Percentiles rank a stretch among this genome's conserved stretches.
phyloP scores from a whole-genome alignment of 2,113 vertebrate genomes.

The Tretioscincus oriximinensis region DNA sequence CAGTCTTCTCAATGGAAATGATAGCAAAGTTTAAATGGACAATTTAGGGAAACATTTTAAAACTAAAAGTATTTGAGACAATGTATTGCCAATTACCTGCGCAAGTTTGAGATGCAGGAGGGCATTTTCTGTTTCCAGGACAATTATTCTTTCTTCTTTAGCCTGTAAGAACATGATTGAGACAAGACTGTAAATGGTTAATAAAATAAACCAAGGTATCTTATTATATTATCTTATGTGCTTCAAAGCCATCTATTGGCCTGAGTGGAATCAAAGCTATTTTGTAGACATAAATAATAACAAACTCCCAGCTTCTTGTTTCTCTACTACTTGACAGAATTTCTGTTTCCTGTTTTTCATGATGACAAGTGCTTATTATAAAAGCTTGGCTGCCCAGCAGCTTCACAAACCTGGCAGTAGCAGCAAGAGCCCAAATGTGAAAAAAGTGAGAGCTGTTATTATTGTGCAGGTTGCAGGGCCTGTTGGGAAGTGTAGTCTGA shows the following conservation, averaged over 20 bases:
- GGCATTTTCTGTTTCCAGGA: slow-evolving; percentile 84
- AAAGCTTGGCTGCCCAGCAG: no score
- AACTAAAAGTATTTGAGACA: not conserved
- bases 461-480: no score
- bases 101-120: slow-evolving; percentile 82
- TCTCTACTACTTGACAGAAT: no score
- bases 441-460: no score
- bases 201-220: not conserved
- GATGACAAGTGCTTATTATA: no score
- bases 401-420: no score
- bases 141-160: slow-evolving; percentile 84
- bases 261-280: not conserved
- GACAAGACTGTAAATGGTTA: slow-evolving; percentile 21
- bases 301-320: no score
- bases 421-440: no score
- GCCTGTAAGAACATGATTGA: slow-evolving; percentile 58
- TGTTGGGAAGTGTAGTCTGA: no score
- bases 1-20: no score
- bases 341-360: no score
- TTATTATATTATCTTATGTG: not conserved
- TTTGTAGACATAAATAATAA: not conserved
- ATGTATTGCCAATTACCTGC: slow-evolving; percentile 62
- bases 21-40: not conserved
- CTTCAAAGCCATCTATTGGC: not conserved
- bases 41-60: not conserved